Evolutionary conservation across 2,113 vertebrate genomes (phyloP), one percentile per base, ranked within the genome.

Genomic region (Burhinus bistriatus): DNA sequence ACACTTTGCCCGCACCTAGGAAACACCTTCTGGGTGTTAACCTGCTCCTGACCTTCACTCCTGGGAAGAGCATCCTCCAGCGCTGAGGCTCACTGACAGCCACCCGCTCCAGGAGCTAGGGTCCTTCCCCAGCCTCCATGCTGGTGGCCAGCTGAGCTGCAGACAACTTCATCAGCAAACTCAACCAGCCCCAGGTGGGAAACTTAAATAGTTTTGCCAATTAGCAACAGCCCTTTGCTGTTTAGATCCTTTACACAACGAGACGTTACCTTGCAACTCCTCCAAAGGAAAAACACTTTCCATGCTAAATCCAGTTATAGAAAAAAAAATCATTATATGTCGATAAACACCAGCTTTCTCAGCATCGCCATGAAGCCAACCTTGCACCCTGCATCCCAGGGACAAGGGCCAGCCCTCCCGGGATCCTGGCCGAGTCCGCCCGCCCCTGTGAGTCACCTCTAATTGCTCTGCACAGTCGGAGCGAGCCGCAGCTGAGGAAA

Each of bases 371-470:
- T 2, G 54, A 36, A 77, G 27, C 19, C 62, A 77, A 1, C 8
- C 49, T 66, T 92, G 49, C 1, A 2, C 76, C 30, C n/a, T 47
- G 44, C 40, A 23, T 69, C 66, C 40, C 6, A 3, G 66, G 40
- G 72, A 52, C 3, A 44, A 40, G 38, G 21, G 3, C 18, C 70
- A 93, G 66, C 45, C 44, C 75, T 69, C 54, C 19, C 0, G 0
- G 71, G 54, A 38, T 65, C 62, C 36, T 49, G 65, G 58, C 84
- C 11, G 36, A 52, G 68, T 62, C 57, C 82, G 44, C 82, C 61
- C 68, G 70, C 73, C 84, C 51, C 75, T 45, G 59, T 81, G 83
- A 95, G 76, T 87, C 95, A 92, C 68, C 68, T 58, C 76, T 25
- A 29, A 80, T 73, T 81, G 83, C 55, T 83, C 55, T 15, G 47